phyloP scores from a whole-genome alignment of 2,113 vertebrate genomes.

The Illadopsis cleaveri region DNA sequence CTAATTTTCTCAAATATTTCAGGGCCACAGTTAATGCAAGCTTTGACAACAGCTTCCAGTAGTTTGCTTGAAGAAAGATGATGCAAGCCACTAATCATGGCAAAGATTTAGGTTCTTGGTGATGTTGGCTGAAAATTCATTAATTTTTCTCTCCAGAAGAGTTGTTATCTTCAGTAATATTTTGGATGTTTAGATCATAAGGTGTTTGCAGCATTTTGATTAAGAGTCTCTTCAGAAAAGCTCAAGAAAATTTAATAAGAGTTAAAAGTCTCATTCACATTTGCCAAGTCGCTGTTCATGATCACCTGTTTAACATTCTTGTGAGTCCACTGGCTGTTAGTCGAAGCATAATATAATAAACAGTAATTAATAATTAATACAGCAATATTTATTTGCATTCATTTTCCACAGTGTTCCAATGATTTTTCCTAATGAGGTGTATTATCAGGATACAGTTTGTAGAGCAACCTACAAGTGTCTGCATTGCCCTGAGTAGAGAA shows the following conservation, averaged over 20 bases:
- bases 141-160: not conserved
- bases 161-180: not conserved
- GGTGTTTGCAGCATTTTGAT: not conserved
- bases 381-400: not conserved
- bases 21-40: not conserved
- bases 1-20: not conserved
- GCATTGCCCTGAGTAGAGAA: not conserved
- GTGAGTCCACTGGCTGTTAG: not conserved
- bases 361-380: not conserved
- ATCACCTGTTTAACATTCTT: not conserved
- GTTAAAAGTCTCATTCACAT: not conserved
- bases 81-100: not conserved
- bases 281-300: not conserved
- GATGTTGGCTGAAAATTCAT: not conserved
- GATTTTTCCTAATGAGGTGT: not conserved
- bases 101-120: not conserved
- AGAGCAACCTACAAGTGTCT: not conserved
- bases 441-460: not conserved
- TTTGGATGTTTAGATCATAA: not conserved
- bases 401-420: not conserved
- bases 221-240: not conserved
- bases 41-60: not conserved
- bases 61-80: slow-evolving; percentile 16
- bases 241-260: not conserved
- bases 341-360: not conserved